Percentiles rank a stretch among this genome's conserved stretches.
These are phyloP conservation scores for Pyrocephalus nanus DNA, from an alignment of 2,797 vertebrate species.

Conservation along the genomic window DNA sequence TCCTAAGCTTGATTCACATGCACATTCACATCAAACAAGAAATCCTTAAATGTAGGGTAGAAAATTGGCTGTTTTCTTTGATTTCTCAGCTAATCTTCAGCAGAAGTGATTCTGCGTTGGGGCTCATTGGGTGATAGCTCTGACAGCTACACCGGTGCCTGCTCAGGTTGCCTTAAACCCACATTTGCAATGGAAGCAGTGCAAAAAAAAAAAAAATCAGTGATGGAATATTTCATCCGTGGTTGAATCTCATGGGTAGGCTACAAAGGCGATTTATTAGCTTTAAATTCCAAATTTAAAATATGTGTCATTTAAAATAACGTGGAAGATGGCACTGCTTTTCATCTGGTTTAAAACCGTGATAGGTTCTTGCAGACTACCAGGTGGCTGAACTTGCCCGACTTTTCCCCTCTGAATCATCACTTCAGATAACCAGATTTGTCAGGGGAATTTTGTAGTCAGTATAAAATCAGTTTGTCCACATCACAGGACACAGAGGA, in stretches of 20 bases:
- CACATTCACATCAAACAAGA: background rate
- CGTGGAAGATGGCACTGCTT: background rate
- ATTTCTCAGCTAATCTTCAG: background rate
- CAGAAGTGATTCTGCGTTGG: background rate
- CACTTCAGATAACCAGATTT: background rate
- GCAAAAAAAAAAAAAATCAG: background rate
- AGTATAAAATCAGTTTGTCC: background rate
- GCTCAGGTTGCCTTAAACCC: background rate
- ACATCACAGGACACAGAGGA: background rate
- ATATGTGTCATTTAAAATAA: background rate
- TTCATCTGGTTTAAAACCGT: background rate
- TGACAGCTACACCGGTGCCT: background rate
- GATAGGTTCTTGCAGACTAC: background rate
- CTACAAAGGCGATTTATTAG: background rate
- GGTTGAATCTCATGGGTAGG: background rate
- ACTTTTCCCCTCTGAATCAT: background rate
- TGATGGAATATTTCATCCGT: background rate
- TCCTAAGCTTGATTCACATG: background rate
- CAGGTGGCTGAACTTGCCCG: background rate
- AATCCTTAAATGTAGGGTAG: background rate
- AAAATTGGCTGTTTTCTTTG: slow-evolving; percentile 13
- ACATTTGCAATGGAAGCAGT: background rate
- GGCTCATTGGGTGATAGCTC: background rate
- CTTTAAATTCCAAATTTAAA: background rate
- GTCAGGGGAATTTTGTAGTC: background rate